Conservation (phyloP, 2,797 vertebrate species). For the Holocentrus rufus region DNA sequence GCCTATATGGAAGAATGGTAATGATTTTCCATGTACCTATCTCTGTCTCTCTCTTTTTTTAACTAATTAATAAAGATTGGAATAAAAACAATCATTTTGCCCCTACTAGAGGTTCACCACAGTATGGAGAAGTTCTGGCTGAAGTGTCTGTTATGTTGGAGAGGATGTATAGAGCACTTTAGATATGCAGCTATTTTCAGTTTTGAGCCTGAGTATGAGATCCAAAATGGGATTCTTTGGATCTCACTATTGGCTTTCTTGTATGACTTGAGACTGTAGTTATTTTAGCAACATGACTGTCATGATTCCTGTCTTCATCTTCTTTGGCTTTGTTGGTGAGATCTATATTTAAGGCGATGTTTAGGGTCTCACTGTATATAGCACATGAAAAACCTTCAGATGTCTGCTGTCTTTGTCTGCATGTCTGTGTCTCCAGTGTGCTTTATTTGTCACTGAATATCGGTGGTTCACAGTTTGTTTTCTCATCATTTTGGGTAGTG, state of each 20-base stretch:
- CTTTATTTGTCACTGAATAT: constrained; percentile 27
- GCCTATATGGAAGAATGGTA: too few relatives aligned
- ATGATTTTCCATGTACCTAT: too few relatives aligned
- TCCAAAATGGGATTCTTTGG: too few relatives aligned
- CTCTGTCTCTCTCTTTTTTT: too few relatives aligned
- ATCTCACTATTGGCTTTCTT: constrained; percentile 9
- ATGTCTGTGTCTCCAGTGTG: constrained; percentile 38
- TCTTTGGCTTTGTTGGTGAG: constrained; percentile 15
- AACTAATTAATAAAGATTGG: too few relatives aligned
- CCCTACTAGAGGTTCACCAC: neutral
- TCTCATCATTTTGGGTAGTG: constrained; percentile 12
- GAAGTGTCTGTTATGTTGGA: neutral
- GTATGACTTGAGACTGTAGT: neutral
- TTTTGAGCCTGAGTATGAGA: neutral
- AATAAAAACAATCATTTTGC: neutral
- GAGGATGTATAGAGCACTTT: neutral
- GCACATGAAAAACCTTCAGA: constrained; percentile 7
- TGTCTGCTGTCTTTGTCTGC: constrained; percentile 52
- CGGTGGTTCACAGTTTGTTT: neutral
- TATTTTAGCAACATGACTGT: constrained; percentile 17
- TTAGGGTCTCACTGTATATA: constrained; percentile 27
- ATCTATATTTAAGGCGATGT: neutral
- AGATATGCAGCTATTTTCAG: neutral
- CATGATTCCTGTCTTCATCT: neutral
- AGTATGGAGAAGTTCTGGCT: neutral